Conservation (phyloP, 2,888 invertebrate genomes). For the Synergus itoensis region DNA sequence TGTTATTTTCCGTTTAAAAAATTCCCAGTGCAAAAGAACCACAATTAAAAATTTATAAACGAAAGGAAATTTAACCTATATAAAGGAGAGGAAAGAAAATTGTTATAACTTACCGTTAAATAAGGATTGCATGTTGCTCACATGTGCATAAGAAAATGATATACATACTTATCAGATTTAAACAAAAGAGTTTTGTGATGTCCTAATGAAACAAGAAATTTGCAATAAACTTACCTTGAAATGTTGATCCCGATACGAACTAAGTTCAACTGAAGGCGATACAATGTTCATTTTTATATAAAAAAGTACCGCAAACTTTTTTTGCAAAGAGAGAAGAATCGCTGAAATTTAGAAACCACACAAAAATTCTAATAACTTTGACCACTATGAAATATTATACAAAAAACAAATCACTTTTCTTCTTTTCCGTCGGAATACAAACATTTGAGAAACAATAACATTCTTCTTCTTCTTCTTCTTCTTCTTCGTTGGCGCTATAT, state of each 20-base stretch:
- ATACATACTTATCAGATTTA: background rate
- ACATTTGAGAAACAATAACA: background rate
- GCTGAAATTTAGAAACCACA: background rate
- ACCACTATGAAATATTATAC: background rate
- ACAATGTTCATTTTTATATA: constrained; percentile 8
- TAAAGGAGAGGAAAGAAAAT: background rate
- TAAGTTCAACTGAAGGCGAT: constrained; percentile 86
- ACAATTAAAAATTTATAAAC: too few relatives aligned
- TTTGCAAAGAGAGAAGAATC: background rate
- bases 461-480: too few relatives aligned
- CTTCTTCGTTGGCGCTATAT: too few relatives aligned
- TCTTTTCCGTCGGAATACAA: background rate
- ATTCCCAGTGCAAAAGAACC: too few relatives aligned
- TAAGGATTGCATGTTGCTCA: background rate
- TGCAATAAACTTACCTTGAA: constrained; percentile 89
- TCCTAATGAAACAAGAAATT: background rate
- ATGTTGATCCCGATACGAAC: constrained; percentile 97
- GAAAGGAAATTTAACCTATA: background rate
- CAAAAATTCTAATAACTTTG: background rate
- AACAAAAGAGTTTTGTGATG: background rate
- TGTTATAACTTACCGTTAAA: background rate
- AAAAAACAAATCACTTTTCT: constrained; percentile 7
- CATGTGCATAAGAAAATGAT: background rate
- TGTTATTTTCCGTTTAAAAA: too few relatives aligned
- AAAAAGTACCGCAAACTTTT: background rate